Evolutionary conservation across 2,888 invertebrate genomes (phyloP), one percentile per base, ranked within the genome.

Genomic region (Anthoptus insignis): DNA sequence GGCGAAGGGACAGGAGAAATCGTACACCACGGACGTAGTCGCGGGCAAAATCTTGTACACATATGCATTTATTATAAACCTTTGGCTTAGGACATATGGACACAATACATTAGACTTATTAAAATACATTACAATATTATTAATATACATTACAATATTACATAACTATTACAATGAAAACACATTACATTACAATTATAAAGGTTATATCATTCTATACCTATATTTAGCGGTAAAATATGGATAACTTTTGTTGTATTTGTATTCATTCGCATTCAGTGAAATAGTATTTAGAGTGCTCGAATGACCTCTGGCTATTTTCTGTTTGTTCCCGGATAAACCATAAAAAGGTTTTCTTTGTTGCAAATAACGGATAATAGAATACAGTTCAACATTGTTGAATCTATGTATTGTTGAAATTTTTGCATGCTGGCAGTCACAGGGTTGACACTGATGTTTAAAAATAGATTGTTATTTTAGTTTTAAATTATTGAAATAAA

Each of bases 11-110:
- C n/a, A n/a, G n/a, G n/a, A n/a, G n/a, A n/a, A n/a, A n/a, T n/a
- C n/a, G n/a, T n/a, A n/a, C n/a, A n/a, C n/a, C n/a, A n/a, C n/a
- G n/a, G n/a, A n/a, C n/a, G n/a, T n/a, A n/a, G n/a, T n/a, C n/a
- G n/a, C n/a, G n/a, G 66, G 65, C 39, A 56, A 69, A 70, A 73
- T 71, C n/a, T n/a, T n/a, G n/a, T n/a, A n/a, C 52, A 19, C 37
- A 61, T 37, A 61, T 54, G 47, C n/a, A n/a, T n/a, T n/a, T n/a
- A n/a, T n/a, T n/a, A n/a, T n/a, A n/a, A n/a, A n/a, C n/a, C n/a
- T n/a, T n/a, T n/a, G n/a, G n/a, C n/a, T n/a, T n/a, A n/a, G n/a
- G n/a, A n/a, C n/a, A n/a, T n/a, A n/a, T n/a, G n/a, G n/a, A n/a
- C n/a, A n/a, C n/a, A n/a, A n/a, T n/a, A n/a, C n/a, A n/a, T n/a